These are phyloP conservation scores for Clepsis dumicolana DNA, from an alignment of 2,888 invertebrate genomes.

Conservation along the genomic window DNA sequence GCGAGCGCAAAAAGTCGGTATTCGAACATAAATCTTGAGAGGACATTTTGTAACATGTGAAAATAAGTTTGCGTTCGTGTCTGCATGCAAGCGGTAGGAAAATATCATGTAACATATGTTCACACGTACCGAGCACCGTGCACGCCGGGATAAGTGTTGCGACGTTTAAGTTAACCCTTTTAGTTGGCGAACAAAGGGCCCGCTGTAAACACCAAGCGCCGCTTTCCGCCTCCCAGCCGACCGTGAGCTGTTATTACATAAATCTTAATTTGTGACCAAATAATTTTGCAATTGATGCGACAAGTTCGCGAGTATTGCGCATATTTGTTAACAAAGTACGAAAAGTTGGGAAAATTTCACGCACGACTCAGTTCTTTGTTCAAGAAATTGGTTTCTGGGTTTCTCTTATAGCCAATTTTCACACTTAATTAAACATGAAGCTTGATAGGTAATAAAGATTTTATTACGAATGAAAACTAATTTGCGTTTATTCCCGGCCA, in stretches of 20 bases:
- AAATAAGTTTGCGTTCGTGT: conserved; percentile 46
- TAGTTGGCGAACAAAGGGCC: conserved; percentile 69
- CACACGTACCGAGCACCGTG: conserved; percentile 54
- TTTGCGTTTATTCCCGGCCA: conserved; percentile 14
- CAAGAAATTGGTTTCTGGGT: conserved; percentile 30
- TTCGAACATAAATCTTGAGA: conserved; percentile 37
- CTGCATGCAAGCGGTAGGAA: conserved; percentile 48
- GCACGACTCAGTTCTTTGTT: conserved; percentile 15
- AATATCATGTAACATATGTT: conserved; percentile 62
- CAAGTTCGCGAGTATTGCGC: conserved; percentile 35
- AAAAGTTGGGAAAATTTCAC: conserved; percentile 29
- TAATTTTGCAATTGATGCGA: conserved; percentile 54
- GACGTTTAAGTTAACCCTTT: conserved; percentile 74
- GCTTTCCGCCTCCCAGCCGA: conserved; percentile 49
- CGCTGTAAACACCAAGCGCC: conserved; percentile 58
- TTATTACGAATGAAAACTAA: conserved; percentile 12
- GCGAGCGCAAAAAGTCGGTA: conserved; percentile 28
- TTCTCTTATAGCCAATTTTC: conserved; percentile 25
- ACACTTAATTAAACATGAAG: conserved; percentile 29
- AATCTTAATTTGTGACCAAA: conserved; percentile 64
- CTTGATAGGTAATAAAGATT: conserved; percentile 26
- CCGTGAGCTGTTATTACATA: conserved; percentile 58
- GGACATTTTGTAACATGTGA: conserved; percentile 48
- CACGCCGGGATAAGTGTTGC: conserved; percentile 63
- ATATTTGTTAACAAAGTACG: conserved; percentile 32